A percentile compares a stretch with the other conserved stretches of the same genome.
Evolutionary conservation across 2,113 vertebrate species (phyloP).

Genomic region (Micromys minutus): DNA sequence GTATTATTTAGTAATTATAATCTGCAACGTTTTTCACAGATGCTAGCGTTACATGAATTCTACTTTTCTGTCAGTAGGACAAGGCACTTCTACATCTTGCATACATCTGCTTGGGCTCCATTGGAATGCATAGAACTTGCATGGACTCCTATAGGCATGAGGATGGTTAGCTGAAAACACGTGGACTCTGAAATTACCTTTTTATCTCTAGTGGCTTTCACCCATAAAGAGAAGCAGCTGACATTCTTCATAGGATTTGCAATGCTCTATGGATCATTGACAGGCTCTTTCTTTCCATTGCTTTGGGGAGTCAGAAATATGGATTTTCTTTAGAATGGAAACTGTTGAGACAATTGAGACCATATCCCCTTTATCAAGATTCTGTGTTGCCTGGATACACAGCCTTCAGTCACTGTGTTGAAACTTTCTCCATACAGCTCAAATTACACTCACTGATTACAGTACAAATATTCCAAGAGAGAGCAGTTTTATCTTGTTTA

Average conservation of each 20-base stretch:
- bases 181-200: not conserved
- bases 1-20: not conserved
- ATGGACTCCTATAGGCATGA: not conserved
- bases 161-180: not conserved
- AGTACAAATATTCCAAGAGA: not conserved
- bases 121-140: not conserved
- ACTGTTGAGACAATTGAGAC: not conserved
- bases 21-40: not conserved
- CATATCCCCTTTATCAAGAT: not conserved
- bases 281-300: not conserved
- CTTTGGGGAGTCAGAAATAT: not conserved
- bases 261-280: conserved; percentile 24
- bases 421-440: not conserved
- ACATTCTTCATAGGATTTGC: not conserved
- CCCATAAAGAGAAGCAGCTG: not conserved
- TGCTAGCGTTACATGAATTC: not conserved
- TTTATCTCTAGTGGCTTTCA: not conserved
- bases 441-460: not conserved
- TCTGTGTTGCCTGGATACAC: not conserved
- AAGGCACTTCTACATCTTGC: not conserved
- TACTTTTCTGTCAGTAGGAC: not conserved
- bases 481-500: conserved; percentile 45
- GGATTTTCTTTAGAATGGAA: not conserved
- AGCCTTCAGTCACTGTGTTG: not conserved
- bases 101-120: not conserved